A percentile compares a stretch with the other conserved stretches of the same genome.
These are phyloP conservation scores for Glyphotaelius pellucidus DNA, from an alignment of 2,888 invertebrate genomes.

Conservation along the genomic window DNA sequence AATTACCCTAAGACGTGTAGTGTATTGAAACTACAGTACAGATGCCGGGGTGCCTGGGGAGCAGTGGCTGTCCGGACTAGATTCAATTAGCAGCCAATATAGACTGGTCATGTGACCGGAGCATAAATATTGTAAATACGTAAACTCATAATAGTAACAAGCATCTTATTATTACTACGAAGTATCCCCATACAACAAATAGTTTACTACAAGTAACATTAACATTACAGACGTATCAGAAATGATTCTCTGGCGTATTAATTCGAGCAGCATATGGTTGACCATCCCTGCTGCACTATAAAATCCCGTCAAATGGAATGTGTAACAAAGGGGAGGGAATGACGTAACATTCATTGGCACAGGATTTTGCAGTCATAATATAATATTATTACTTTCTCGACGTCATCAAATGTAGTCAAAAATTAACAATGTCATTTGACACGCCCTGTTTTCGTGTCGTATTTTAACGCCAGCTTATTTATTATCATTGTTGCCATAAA, in stretches of 20 bases:
- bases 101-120: too few relatives aligned
- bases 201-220: too few relatives aligned
- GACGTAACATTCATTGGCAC: slow-evolving; percentile 17
- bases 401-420: background rate
- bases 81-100: too few relatives aligned
- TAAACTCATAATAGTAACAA: too few relatives aligned
- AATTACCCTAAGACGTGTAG: too few relatives aligned
- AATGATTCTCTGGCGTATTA: background rate
- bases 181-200: too few relatives aligned
- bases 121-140: too few relatives aligned
- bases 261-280: background rate
- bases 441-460: background rate
- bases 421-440: background rate
- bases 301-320: slow-evolving; percentile 1
- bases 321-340: background rate
- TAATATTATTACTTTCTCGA: slow-evolving; percentile 2
- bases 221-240: background rate
- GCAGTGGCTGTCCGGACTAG: too few relatives aligned
- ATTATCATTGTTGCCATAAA: background rate
- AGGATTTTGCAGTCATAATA: background rate
- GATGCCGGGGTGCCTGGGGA: too few relatives aligned
- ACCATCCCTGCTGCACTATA: background rate
- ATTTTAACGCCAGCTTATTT: background rate
- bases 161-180: too few relatives aligned
- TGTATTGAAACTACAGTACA: too few relatives aligned